Percentiles rank a stretch among this genome's conserved stretches.
Conservation (phyloP, 2,797 vertebrate genomes). For the Urocyon cinereoargenteus region DNA sequence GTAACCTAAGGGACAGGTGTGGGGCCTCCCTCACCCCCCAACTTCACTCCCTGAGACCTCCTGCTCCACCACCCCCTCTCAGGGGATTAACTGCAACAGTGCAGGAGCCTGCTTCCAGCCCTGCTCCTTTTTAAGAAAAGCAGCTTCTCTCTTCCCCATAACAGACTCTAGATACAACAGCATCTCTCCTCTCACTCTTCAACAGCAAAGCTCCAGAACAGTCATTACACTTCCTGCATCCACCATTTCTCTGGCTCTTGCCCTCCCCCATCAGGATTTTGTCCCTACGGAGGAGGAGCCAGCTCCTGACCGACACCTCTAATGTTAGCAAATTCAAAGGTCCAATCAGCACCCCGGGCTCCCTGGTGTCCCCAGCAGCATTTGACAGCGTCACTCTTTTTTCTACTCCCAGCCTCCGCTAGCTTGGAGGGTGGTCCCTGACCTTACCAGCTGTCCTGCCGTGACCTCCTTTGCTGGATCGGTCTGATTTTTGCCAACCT, state of each 20-base stretch:
- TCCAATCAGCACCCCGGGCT: background rate
- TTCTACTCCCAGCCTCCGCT: background rate
- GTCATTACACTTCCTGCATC: background rate
- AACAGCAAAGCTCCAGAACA: background rate
- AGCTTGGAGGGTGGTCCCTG: background rate
- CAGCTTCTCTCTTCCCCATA: background rate
- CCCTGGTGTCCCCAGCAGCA: background rate
- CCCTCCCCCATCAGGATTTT: background rate
- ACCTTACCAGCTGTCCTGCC: background rate
- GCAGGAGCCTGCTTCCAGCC: background rate
- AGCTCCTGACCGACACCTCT: background rate
- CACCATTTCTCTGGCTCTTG: background rate
- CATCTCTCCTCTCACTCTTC: background rate
- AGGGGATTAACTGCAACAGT: rapidly evolving
- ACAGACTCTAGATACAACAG: background rate
- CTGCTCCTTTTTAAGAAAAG: background rate
- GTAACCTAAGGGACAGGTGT: too few species aligned
- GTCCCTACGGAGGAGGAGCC: rapidly evolving
- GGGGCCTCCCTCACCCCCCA: background rate
- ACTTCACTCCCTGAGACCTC: background rate
- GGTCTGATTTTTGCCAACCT: background rate
- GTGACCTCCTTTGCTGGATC: background rate
- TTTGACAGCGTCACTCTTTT: too few species aligned
- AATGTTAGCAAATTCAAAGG: background rate
- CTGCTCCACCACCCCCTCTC: background rate